Evolutionary conservation across 1,140 invertebrate genomes (phyloP).

Genomic region (Heliconius nattereri): DNA sequence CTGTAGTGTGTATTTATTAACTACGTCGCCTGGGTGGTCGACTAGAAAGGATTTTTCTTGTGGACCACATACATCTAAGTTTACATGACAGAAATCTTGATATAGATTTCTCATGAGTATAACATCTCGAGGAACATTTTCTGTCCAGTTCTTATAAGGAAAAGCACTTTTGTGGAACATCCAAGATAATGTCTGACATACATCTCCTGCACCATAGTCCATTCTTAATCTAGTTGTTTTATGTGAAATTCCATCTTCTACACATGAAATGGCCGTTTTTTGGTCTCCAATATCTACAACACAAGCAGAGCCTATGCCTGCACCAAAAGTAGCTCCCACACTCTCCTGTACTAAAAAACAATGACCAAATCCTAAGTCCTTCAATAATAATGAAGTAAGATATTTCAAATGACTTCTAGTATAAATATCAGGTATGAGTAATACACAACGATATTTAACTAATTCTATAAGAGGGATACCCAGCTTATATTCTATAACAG

Average conservation of each 20-base stretch:
- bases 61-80: slow-evolving; percentile 92
- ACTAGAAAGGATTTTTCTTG: slow-evolving; percentile 90
- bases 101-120: slow-evolving; percentile 91
- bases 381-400: slow-evolving; percentile 90
- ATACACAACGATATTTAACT: slow-evolving; percentile 91
- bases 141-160: slow-evolving; percentile 90
- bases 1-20: slow-evolving; percentile 89
- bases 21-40: slow-evolving; percentile 86
- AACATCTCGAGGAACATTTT: slow-evolving; percentile 86
- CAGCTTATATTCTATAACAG: slow-evolving; percentile 88
- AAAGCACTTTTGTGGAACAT: slow-evolving; percentile 93
- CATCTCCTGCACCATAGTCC: slow-evolving; percentile 95
- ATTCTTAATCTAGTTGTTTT: slow-evolving; percentile 90
- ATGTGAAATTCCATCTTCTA: slow-evolving; percentile 97
- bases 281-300: slow-evolving; percentile 97
- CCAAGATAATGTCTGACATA: slow-evolving; percentile 93
- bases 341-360: slow-evolving; percentile 93
- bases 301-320: slow-evolving; percentile 94
- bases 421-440: slow-evolving; percentile 96
- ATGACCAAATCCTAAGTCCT: slow-evolving; percentile 92
- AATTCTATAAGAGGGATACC: slow-evolving; percentile 89
- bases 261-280: slow-evolving; percentile 97
- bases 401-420: slow-evolving; percentile 93
- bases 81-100: slow-evolving; percentile 94
- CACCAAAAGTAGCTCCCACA: slow-evolving; percentile 96